These are phyloP conservation scores for Ammospiza maritima DNA, from an alignment of 2,797 vertebrate species.

Conservation along the genomic window DNA sequence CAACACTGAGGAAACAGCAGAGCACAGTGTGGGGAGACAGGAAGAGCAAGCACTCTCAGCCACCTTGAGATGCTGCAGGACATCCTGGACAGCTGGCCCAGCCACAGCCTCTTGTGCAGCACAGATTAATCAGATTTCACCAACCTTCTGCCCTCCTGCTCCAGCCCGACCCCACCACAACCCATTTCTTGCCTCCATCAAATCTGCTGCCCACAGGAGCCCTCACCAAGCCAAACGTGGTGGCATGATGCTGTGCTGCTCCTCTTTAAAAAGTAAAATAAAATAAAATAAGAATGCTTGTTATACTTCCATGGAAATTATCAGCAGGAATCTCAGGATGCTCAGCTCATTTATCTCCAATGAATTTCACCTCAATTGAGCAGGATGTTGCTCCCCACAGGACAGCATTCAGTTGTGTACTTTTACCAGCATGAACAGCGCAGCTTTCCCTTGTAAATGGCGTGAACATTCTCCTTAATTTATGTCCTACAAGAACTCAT, in stretches of 20 bases:
- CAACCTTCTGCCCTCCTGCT: background rate
- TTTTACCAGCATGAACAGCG: background rate
- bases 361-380: background rate
- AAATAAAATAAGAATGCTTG: background rate
- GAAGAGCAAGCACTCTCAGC: background rate
- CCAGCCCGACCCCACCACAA: background rate
- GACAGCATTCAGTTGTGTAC: background rate
- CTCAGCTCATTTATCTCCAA: background rate
- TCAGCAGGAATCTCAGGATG: background rate
- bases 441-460: background rate
- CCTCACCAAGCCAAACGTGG: background rate
- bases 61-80: background rate
- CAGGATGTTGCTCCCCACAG: background rate
- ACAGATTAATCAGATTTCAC: background rate
- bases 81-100: background rate
- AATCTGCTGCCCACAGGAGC: background rate
- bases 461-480: constrained; percentile 38
- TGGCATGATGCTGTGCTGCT: background rate
- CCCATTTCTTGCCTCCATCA: rapidly evolving
- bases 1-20: rapidly evolving
- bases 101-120: background rate
- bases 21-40: background rate
- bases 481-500: constrained; percentile 4
- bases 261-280: background rate
- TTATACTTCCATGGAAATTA: background rate